Conservation (phyloP, 2,888 invertebrate genomes). For the Lathronympha strigana region DNA sequence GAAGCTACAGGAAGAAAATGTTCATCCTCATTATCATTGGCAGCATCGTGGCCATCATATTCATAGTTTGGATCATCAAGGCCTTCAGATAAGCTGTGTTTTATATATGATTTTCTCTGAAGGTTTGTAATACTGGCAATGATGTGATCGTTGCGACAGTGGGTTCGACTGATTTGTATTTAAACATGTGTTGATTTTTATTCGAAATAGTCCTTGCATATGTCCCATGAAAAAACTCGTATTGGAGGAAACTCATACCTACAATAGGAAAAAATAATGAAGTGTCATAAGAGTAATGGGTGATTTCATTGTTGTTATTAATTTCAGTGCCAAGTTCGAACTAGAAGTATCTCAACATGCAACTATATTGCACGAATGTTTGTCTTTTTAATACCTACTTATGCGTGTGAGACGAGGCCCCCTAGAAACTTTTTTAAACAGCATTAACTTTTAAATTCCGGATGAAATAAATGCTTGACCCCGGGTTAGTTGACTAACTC, state of each 20-base stretch:
- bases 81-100: slow-evolving; percentile 74
- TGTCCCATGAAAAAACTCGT: slow-evolving; percentile 1
- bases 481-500: too few species aligned
- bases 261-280: neutral
- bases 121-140: slow-evolving; percentile 2
- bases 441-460: too few species aligned
- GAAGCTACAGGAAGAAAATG: slow-evolving; percentile 88
- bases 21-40: slow-evolving; percentile 88
- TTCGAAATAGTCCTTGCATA: neutral
- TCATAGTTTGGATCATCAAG: slow-evolving; percentile 87
- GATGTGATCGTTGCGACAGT: neutral
- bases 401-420: too few species aligned
- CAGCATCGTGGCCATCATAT: slow-evolving; percentile 86
- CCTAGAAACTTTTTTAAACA: too few species aligned
- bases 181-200: neutral
- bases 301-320: neutral
- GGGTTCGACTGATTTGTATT: neutral
- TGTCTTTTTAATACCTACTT: too few species aligned
- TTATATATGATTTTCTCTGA: slow-evolving; percentile 10
- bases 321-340: neutral
- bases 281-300: neutral
- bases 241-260: neutral
- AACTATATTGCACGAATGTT: neutral
- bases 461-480: too few species aligned
- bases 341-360: neutral